phyloP scores from a whole-genome alignment of 2,797 vertebrate genomes.

The Sebastes itinus region DNA sequence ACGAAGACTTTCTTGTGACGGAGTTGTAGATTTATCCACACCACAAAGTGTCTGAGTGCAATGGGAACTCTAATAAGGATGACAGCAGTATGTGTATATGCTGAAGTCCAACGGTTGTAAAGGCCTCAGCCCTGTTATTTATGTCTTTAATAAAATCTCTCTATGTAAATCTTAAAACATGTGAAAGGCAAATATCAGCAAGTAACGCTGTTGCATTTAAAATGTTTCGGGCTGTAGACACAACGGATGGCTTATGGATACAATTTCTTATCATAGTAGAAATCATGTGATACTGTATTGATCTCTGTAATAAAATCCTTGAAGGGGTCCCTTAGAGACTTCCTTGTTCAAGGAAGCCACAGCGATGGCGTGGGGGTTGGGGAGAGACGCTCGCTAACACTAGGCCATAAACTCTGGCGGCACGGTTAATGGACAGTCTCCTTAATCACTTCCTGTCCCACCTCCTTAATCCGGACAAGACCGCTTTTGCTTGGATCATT shows the following conservation, averaged over 20 bases:
- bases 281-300: background rate
- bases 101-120: background rate
- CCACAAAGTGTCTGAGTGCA: background rate
- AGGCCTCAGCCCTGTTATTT: background rate
- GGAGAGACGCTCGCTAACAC: background rate
- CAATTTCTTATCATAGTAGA: background rate
- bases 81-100: background rate
- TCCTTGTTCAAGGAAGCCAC: background rate
- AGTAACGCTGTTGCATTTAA: background rate
- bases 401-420: conserved; percentile 1
- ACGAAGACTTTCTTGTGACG: background rate
- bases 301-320: background rate
- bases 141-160: background rate
- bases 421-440: conserved; percentile 17
- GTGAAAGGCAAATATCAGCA: background rate
- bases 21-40: background rate
- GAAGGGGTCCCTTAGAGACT: background rate
- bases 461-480: conserved; percentile 1
- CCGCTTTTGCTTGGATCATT: conserved; percentile 2
- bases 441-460: conserved; percentile 50
- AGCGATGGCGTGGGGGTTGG: background rate
- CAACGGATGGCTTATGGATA: background rate
- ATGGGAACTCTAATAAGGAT: background rate
- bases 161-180: background rate
- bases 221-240: background rate